Evolutionary conservation across 1,140 invertebrate genomes (phyloP).

Genomic region (Hycleus phaleratus): DNA sequence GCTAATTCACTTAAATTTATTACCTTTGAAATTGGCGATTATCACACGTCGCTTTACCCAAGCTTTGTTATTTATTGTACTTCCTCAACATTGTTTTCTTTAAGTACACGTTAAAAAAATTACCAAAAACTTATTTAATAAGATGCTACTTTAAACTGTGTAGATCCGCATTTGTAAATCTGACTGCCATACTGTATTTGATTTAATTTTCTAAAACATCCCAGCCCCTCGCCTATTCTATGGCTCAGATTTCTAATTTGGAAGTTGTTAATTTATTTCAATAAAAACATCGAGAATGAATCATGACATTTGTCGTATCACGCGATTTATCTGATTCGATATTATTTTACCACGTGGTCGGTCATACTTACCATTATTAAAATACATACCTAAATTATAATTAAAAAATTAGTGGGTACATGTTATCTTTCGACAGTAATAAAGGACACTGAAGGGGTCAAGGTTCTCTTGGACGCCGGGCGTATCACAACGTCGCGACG

Average conservation of each 20-base stretch:
- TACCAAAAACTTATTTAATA: constrained; percentile 5
- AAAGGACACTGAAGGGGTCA: constrained; percentile 37
- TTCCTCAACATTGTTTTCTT: constrained; percentile 12
- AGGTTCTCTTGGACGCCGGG: constrained; percentile 40
- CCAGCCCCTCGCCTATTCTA: too few species aligned
- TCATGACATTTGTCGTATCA: too few species aligned
- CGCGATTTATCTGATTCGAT: too few species aligned
- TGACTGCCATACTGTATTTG: too few species aligned
- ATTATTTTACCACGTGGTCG: too few species aligned
- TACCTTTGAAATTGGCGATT: constrained; percentile 37
- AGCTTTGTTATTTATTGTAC: constrained; percentile 32
- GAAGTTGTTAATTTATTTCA: too few species aligned
- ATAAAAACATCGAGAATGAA: too few species aligned
- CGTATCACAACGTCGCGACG: constrained; percentile 39
- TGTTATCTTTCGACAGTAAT: constrained; percentile 25
- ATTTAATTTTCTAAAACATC: too few species aligned
- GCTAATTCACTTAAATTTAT: constrained; percentile 39
- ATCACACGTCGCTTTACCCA: constrained; percentile 33
- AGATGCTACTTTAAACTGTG: background rate
- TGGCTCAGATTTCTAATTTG: too few species aligned
- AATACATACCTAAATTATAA: too few species aligned
- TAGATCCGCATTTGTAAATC: too few species aligned
- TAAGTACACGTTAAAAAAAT: constrained; percentile 10
- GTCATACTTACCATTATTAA: too few species aligned
- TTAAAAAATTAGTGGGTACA: background rate